phyloP scores from a whole-genome alignment of 2,113 vertebrate species.

The Serinus canaria region DNA sequence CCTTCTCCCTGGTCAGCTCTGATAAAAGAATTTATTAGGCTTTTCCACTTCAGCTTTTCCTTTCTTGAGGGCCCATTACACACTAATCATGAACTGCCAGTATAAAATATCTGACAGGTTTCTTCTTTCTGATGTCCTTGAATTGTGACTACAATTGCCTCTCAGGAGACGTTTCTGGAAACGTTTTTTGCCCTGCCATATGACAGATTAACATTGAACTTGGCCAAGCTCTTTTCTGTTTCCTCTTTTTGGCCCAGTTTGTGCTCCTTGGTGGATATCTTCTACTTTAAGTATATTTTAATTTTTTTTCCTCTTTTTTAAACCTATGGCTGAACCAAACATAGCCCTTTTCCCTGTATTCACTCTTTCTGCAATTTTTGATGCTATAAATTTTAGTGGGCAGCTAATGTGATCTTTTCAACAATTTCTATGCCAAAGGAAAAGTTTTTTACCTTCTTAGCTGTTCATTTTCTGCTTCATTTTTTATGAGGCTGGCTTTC shows the following conservation, averaged over 20 bases:
- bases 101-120: neutral
- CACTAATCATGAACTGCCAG: neutral
- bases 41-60: neutral
- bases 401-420: neutral
- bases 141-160: neutral
- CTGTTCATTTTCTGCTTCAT: constrained; percentile 19
- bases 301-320: neutral
- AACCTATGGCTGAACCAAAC: neutral
- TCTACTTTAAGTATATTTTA: neutral
- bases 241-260: neutral
- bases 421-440: constrained; percentile 17
- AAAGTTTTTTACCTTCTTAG: constrained; percentile 4
- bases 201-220: neutral
- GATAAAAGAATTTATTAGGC: constrained; percentile 16
- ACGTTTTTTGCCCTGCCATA: neutral
- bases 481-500: constrained; percentile 15
- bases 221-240: neutral
- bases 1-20: neutral
- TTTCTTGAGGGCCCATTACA: neutral
- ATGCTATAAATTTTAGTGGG: neutral
- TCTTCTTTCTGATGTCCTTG: constrained; percentile 7
- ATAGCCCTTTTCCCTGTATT: neutral
- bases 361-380: neutral
- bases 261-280: neutral
- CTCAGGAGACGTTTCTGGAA: neutral